phyloP scores from a whole-genome alignment of 2,888 invertebrate species.

The Pardosa pseudoannulata region DNA sequence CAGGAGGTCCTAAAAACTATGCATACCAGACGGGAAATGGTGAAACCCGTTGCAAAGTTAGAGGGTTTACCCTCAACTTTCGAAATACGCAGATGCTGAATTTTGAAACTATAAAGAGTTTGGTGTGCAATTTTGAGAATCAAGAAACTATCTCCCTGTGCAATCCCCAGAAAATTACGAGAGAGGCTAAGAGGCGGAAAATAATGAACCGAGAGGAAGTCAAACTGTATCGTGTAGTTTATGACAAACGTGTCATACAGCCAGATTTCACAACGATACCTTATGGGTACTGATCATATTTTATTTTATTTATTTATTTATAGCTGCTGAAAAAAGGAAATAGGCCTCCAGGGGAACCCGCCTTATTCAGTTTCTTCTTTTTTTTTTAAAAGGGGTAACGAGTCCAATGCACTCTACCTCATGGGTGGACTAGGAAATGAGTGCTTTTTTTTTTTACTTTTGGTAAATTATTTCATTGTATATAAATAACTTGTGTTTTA shows the following conservation, averaged over 20 bases:
- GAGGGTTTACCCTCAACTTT: slow-evolving; percentile 19
- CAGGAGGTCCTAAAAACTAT: slow-evolving; percentile 34
- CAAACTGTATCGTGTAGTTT: slow-evolving; percentile 3
- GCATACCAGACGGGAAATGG: not conserved
- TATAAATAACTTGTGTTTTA: too few relatives aligned
- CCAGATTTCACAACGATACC: not conserved
- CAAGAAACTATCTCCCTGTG: not conserved
- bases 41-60: slow-evolving; percentile 17
- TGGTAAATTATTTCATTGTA: too few relatives aligned
- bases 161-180: not conserved
- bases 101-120: not conserved
- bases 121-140: not conserved
- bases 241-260: slow-evolving; percentile 12
- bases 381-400: too few relatives aligned
- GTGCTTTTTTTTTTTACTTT: too few relatives aligned
- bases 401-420: too few relatives aligned
- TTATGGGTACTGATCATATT: slow-evolving; percentile 3
- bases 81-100: not conserved
- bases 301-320: too few relatives aligned
- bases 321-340: too few relatives aligned
- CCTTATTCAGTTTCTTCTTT: too few relatives aligned
- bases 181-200: slow-evolving; percentile 15
- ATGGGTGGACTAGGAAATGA: too few relatives aligned
- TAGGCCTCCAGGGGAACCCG: too few relatives aligned
- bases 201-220: not conserved